These are phyloP conservation scores for Phymorhynchus buccinoides DNA, from an alignment of 1,140 invertebrate species.

Conservation along the genomic window DNA sequence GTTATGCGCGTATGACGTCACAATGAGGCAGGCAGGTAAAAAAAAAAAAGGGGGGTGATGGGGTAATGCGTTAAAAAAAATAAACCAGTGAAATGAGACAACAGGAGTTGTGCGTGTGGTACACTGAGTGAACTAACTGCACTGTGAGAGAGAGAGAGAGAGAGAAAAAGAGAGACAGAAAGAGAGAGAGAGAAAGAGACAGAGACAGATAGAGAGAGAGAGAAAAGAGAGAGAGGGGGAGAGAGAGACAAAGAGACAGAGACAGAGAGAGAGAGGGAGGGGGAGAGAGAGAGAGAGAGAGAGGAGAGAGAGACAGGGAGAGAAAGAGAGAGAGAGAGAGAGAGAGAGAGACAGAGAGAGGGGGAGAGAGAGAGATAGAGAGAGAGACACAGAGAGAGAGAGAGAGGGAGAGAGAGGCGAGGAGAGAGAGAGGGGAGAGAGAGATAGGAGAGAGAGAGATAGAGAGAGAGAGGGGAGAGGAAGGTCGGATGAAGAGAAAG, in stretches of 20 bases:
- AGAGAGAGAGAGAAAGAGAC: no score
- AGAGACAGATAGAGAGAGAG: no score
- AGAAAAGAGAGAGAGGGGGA: neutral
- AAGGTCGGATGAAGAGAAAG: neutral
- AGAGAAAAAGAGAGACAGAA: no score
- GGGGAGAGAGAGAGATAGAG: neutral
- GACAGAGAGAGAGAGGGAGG: neutral
- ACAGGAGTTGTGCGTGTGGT: no score
- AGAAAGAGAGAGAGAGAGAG: neutral
- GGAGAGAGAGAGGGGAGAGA: neutral
- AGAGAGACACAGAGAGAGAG: neutral
- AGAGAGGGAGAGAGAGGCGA: neutral
- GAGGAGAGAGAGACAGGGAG: neutral
- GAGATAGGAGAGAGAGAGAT: neutral
- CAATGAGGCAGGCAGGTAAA: neutral
- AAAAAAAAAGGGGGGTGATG: neutral
- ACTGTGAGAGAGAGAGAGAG: no score
- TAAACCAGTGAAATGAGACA: no score
- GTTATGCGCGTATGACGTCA: neutral
- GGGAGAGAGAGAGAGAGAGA: neutral
- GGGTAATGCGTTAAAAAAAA: no score
- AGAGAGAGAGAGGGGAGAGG: neutral
- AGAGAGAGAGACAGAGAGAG: neutral
- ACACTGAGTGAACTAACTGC: no score
- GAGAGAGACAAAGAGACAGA: neutral